Conservation (phyloP, 2,888 invertebrate species). For the Exocentrus adspersus region DNA sequence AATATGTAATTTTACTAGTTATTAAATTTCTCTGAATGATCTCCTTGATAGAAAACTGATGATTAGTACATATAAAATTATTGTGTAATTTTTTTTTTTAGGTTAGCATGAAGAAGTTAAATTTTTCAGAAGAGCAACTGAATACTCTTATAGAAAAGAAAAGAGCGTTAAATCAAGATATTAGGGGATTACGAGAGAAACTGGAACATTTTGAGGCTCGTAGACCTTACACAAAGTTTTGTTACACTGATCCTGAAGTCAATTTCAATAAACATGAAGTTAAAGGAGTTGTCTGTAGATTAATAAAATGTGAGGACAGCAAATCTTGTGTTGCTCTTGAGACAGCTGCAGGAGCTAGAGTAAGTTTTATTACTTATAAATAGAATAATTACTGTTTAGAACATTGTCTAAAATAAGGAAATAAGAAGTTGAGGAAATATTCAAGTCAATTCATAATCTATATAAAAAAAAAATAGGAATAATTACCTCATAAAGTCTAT, state of each 20-base stretch:
- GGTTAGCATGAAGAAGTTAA: constrained; percentile 62
- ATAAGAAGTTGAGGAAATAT: too few relatives aligned
- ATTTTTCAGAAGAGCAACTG: constrained; percentile 72
- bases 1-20: background rate
- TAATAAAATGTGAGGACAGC: constrained; percentile 79
- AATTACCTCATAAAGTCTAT: too few relatives aligned
- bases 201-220: constrained; percentile 70
- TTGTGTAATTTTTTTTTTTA: constrained; percentile 56
- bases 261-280: constrained; percentile 76
- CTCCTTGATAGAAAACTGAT: too few relatives aligned
- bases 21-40: too few relatives aligned
- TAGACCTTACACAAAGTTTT: constrained; percentile 71
- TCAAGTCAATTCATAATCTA: too few relatives aligned
- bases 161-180: constrained; percentile 67
- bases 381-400: too few relatives aligned
- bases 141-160: constrained; percentile 66
- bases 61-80: too few relatives aligned
- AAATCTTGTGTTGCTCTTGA: constrained; percentile 82
- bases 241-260: constrained; percentile 81
- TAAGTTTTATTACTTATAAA: constrained; percentile 63
- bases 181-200: constrained; percentile 67
- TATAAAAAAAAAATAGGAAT: too few relatives aligned
- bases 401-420: too few relatives aligned
- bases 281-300: constrained; percentile 81
- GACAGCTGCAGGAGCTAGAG: constrained; percentile 85